Conservation (phyloP, 2,797 vertebrate genomes). For the Gymnodraco acuticeps region DNA sequence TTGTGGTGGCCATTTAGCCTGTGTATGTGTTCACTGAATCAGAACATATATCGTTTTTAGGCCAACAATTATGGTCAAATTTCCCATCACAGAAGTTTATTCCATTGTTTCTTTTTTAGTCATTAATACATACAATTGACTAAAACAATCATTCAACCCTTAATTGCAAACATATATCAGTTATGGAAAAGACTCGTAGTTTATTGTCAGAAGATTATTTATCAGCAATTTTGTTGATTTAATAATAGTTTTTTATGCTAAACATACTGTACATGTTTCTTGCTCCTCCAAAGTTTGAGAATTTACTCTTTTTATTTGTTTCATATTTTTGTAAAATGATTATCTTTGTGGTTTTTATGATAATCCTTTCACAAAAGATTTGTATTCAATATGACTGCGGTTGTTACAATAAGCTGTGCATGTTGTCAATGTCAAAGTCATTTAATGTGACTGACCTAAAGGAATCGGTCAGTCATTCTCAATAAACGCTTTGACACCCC, state of each 20-base stretch:
- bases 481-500: background rate
- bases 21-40: constrained; percentile 27
- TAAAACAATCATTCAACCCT: background rate
- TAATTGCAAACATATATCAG: background rate
- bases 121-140: background rate
- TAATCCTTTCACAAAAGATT: background rate
- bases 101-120: background rate
- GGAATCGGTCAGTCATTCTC: background rate
- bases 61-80: constrained; percentile 2
- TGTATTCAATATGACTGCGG: background rate
- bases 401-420: background rate
- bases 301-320: background rate
- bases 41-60: background rate
- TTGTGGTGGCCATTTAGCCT: constrained; percentile 33
- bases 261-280: background rate
- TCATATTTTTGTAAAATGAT: background rate
- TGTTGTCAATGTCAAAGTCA: background rate
- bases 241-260: background rate
- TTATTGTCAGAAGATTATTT: background rate
- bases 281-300: background rate
- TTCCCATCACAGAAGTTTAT: background rate
- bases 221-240: background rate
- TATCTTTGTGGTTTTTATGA: background rate
- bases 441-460: background rate
- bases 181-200: background rate